Percentiles rank a stretch among this genome's conserved stretches.
phyloP scores from a whole-genome alignment of 2,113 vertebrate species.

The Guaruba guarouba region DNA sequence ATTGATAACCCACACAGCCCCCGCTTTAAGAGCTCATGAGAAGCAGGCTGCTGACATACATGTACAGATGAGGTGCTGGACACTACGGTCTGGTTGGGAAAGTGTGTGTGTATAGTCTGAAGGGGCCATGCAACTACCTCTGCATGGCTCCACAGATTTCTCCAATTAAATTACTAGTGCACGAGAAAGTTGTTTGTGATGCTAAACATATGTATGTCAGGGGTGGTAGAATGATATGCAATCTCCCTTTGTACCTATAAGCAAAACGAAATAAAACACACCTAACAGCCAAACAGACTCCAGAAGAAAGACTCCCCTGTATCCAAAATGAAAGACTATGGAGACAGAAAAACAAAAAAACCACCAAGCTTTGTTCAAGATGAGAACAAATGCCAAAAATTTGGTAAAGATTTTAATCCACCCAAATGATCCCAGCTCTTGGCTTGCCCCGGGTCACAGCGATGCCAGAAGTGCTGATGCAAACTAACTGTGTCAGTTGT shows the following conservation, averaged over 20 bases:
- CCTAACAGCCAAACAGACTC: neutral
- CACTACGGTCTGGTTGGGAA: neutral
- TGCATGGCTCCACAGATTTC: neutral
- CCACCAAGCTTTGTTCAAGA: neutral
- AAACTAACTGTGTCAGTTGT: constrained; percentile 51
- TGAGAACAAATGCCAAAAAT: neutral
- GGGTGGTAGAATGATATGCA: neutral
- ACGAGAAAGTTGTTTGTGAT: neutral
- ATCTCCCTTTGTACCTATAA: neutral
- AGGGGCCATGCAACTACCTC: neutral
- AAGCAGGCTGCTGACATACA: neutral
- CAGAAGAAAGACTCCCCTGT: neutral
- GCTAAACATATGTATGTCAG: rapidly evolving
- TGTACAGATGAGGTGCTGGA: neutral
- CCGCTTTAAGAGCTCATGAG: neutral
- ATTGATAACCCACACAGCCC: neutral
- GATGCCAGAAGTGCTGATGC: neutral
- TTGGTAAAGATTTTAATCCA: constrained; percentile 27
- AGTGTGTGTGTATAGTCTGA: neutral
- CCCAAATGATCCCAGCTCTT: constrained; percentile 2
- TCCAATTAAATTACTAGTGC: neutral
- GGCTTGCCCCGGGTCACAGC: neutral
- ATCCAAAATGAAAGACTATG: neutral
- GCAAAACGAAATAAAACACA: neutral
- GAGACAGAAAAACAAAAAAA: neutral